These are phyloP conservation scores for Pollenia amentaria DNA, from an alignment of 2,888 invertebrate genomes.

Conservation along the genomic window DNA sequence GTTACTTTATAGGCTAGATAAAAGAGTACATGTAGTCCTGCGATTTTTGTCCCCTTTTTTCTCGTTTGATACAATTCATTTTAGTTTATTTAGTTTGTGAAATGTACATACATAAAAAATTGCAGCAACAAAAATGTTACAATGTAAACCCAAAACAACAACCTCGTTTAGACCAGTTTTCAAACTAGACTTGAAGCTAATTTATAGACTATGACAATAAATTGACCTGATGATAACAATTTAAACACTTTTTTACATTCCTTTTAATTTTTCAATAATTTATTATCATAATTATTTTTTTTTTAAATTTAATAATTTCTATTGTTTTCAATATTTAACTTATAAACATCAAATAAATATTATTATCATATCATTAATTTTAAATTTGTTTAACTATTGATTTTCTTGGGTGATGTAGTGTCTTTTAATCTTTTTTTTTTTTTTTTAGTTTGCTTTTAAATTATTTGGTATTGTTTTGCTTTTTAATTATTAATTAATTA, in stretches of 20 bases:
- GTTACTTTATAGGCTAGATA: too few relatives aligned
- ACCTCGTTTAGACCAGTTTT: too few relatives aligned
- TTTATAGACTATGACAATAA: too few relatives aligned
- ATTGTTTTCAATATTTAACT: background rate
- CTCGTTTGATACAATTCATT: too few relatives aligned
- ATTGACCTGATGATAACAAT: background rate
- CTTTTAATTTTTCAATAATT: conserved; percentile 41
- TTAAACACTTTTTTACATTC: background rate
- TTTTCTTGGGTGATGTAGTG: conserved; percentile 29
- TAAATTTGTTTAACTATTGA: conserved; percentile 40
- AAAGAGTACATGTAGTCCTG: too few relatives aligned
- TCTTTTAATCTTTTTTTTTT: conserved; percentile 38
- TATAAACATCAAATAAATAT: conserved; percentile 24
- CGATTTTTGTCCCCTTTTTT: too few relatives aligned
- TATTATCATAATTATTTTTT: conserved; percentile 39
- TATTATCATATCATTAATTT: conserved; percentile 17
- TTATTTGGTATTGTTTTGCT: conserved; percentile 24
- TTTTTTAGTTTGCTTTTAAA: conserved; percentile 2
- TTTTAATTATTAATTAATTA: background rate
- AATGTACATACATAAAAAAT: too few relatives aligned
- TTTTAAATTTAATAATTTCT: conserved; percentile 9
- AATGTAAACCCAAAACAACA: too few relatives aligned
- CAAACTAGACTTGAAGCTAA: too few relatives aligned
- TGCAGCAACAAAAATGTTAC: too few relatives aligned
- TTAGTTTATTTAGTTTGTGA: too few relatives aligned